Evolutionary conservation across 2,888 invertebrate genomes (phyloP).

Genomic region (Epiblema foenella): DNA sequence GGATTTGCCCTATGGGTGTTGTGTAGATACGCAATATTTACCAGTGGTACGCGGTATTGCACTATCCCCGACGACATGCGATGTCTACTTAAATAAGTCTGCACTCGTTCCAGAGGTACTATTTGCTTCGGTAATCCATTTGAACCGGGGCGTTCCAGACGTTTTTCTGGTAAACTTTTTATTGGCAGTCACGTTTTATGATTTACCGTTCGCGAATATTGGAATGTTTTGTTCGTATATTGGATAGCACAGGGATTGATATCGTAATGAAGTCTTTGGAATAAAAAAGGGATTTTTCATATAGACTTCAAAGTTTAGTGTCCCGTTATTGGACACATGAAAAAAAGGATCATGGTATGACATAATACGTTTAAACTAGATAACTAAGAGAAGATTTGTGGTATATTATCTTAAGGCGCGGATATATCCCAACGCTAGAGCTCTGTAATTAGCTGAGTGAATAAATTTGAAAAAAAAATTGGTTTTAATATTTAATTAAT

Average conservation of each 20-base stretch:
- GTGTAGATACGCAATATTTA: too few species aligned
- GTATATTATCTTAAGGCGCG: too few species aligned
- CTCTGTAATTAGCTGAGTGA: too few species aligned
- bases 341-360: too few species aligned
- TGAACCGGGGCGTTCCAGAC: constrained; percentile 35
- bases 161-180: constrained; percentile 41
- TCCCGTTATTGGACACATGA: not conserved
- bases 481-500: too few species aligned
- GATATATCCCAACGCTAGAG: too few species aligned
- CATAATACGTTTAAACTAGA: too few species aligned
- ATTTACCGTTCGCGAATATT: constrained; percentile 36
- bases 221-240: constrained; percentile 18
- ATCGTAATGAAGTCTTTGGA: not conserved
- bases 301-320: not conserved
- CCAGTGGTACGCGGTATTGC: too few species aligned
- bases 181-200: constrained; percentile 42
- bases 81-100: not conserved
- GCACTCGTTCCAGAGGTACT: constrained; percentile 44
- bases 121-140: constrained; percentile 46
- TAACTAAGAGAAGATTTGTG: too few species aligned
- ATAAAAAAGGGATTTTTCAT: not conserved
- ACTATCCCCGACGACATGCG: too few species aligned
- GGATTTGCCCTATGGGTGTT: too few species aligned
- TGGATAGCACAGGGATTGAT: constrained; percentile 3
- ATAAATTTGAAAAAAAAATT: too few species aligned